Conservation (phyloP, 2,797 vertebrate species). For the Borostomias antarcticus region DNA sequence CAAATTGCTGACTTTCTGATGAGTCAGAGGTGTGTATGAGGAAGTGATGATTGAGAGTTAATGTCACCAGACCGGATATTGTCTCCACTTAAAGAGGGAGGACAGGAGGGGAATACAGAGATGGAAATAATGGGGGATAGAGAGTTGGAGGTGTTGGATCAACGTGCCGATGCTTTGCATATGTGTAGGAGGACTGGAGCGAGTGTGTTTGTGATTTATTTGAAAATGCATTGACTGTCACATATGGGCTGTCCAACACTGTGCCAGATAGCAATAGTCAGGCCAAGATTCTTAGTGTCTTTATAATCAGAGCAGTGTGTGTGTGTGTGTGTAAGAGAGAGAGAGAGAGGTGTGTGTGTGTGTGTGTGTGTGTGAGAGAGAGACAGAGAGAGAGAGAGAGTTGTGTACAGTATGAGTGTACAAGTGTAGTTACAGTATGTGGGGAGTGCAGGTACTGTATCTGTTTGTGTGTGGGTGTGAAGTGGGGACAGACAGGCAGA, state of each 20-base stretch:
- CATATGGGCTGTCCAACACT: constrained; percentile 17
- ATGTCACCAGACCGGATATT: neutral
- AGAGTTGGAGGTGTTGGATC: neutral
- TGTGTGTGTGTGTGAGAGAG: neutral
- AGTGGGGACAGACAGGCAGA: neutral
- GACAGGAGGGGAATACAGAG: no score
- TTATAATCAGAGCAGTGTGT: constrained; percentile 16
- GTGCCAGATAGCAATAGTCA: constrained; percentile 15
- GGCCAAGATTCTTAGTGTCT: constrained; percentile 27
- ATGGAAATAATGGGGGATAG: no score
- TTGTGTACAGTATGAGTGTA: no score
- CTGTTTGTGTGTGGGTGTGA: neutral
- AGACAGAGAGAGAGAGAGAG: no score
- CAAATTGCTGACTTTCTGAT: no score
- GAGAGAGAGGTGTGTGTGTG: neutral
- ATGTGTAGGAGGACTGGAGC: constrained; percentile 12
- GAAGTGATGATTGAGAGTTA: neutral
- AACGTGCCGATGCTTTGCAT: constrained; percentile 3
- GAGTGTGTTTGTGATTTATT: constrained; percentile 29
- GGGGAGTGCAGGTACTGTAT: no score
- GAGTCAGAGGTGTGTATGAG: no score
- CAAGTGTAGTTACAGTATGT: no score
- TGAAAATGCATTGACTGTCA: constrained; percentile 20
- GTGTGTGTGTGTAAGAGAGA: constrained; percentile 6
- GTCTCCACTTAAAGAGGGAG: neutral